These are phyloP conservation scores for Steatornis caripensis DNA, from an alignment of 2,113 vertebrate species.

Conservation along the genomic window DNA sequence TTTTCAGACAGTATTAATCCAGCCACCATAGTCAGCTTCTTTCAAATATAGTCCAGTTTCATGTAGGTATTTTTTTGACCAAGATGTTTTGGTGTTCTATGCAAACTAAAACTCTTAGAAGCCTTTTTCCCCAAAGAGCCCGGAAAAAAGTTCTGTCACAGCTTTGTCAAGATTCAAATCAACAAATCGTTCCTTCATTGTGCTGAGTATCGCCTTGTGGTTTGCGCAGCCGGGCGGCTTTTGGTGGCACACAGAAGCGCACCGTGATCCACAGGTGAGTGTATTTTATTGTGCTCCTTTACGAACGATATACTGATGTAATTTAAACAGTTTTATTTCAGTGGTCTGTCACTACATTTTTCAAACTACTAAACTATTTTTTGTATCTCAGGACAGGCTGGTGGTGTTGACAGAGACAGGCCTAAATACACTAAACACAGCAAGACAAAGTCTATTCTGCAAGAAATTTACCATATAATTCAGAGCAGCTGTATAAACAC, in stretches of 20 bases:
- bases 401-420: neutral
- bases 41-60: neutral
- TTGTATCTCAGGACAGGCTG: neutral
- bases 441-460: neutral
- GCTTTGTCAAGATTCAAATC: neutral
- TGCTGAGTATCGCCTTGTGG: neutral
- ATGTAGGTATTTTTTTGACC: neutral
- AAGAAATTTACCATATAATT: neutral
- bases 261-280: neutral
- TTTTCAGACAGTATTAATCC: neutral
- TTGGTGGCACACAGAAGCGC: neutral
- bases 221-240: neutral
- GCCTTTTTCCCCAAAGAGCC: neutral
- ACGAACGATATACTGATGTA: neutral
- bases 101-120: neutral
- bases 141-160: neutral
- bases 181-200: fast-evolving
- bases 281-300: neutral
- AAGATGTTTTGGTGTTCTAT: neutral
- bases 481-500: neutral
- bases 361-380: neutral
- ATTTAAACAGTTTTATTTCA: neutral
- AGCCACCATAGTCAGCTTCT: neutral
- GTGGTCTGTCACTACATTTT: neutral
- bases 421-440: neutral